Base-by-base conservation (phyloP, 2,888 invertebrate species). In the Athalia cordata region DNA sequence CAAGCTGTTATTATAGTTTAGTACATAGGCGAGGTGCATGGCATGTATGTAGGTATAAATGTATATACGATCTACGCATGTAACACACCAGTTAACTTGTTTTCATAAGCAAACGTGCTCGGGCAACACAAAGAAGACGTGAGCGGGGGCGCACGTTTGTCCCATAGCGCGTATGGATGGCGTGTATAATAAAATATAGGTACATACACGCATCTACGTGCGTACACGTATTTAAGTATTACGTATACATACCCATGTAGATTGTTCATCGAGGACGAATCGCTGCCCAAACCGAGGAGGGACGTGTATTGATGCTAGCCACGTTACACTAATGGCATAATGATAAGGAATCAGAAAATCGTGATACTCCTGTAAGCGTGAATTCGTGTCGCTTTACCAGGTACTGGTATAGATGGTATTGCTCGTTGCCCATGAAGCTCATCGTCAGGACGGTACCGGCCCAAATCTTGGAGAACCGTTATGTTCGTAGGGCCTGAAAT, bases 91-190 rank as follows among this genome's bases (percentile, higher is more conserved):
- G 70, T 70, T 62, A 61, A 72, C 78, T 78, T 78, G 72, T 78
- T 78, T 78, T 78, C 74, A 74, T 78, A 78, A 74, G 74, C 65
- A 64, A 74, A 78, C 78, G 78, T 78, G 78, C 64, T 70, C 70
- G 77, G 59, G 77, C 61, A 59, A 70, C 77, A 70, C 77, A 45
- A 77, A 77, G 57, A 50, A 68, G 29, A 29, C 29, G 29, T 29
- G 29, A 29, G 77, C 62, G 43, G 70, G 72, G 68, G 68, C 66
- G 66, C 66, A 66, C 49, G 66, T 49, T 66, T 29, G 29, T 29
- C 66, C 59, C 13, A 59, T 59, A 59, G 8, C 43, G 68, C 47
- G 59, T 59, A 61, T 13, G 6, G 45, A 57, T 7, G n/a, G 49
- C 6, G 8, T 15, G 62, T 50, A 49, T 50, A 61, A 64, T 29